Conservation (phyloP, 2,113 vertebrate genomes). For the Galeopterus variegatus region DNA sequence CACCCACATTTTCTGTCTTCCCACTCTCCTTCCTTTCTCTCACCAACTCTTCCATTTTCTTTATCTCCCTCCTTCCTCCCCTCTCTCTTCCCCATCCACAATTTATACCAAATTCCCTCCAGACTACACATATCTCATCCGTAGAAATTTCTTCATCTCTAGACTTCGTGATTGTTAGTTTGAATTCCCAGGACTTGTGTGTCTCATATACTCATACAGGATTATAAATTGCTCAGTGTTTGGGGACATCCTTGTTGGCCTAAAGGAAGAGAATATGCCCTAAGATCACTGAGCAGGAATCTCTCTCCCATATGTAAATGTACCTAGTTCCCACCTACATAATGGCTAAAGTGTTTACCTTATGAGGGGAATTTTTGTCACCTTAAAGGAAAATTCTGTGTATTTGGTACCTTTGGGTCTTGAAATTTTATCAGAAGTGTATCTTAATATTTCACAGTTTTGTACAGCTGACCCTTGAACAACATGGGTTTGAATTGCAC, state of each 20-base stretch:
- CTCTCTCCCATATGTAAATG: not conserved
- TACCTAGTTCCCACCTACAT: not conserved
- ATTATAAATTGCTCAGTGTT: not conserved
- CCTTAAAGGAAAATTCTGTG: slow-evolving; percentile 14
- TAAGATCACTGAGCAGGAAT: no score
- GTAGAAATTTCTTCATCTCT: not conserved
- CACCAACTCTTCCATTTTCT: not conserved
- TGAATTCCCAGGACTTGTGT: not conserved
- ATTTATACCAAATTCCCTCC: not conserved
- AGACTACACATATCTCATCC: not conserved
- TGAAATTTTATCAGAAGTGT: slow-evolving; percentile 26
- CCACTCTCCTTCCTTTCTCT: not conserved
- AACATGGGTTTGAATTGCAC: no score
- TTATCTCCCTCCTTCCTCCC: not conserved
- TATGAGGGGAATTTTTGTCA: not conserved
- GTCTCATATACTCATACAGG: not conserved
- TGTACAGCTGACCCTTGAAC: not conserved
- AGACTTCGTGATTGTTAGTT: not conserved
- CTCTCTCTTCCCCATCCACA: not conserved
- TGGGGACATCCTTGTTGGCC: not conserved
- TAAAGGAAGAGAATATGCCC: not conserved
- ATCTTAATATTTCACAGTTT: slow-evolving; percentile 36
- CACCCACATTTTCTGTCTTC: not conserved
- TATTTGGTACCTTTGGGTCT: not conserved
- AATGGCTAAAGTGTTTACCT: not conserved